Conservation (phyloP, 92 coral and sea anemone genomes). For the Nematostella vectensis region DNA sequence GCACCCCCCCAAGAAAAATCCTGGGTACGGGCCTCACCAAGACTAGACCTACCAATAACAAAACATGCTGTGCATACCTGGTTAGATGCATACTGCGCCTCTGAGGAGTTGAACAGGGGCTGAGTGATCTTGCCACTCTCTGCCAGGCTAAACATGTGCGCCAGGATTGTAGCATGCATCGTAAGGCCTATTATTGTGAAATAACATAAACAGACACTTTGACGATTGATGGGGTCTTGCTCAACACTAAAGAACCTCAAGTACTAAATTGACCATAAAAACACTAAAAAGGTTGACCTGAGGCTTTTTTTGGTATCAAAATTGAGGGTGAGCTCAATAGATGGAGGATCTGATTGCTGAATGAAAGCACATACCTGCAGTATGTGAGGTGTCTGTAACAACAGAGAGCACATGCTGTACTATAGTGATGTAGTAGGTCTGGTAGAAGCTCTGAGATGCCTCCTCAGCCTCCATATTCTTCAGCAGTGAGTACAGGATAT, state of each 20-base stretch:
- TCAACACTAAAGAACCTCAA: too few species aligned
- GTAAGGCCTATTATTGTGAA: constrained; percentile 75
- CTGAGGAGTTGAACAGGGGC: constrained; percentile 56
- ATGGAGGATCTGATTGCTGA: too few species aligned
- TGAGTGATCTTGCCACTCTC: constrained; percentile 76
- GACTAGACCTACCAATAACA: too few species aligned
- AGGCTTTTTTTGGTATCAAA: too few species aligned
- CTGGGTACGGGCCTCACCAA: too few species aligned
- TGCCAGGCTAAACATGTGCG: constrained; percentile 95
- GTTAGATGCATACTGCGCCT: constrained; percentile 60
- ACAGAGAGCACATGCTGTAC: constrained; percentile 91
- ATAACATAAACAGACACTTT: background rate
- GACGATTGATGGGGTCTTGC: too few species aligned
- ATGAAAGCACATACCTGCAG: constrained; percentile 57
- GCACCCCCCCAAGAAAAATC: too few species aligned
- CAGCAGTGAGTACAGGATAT: constrained; percentile 74
- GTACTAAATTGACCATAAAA: too few species aligned
- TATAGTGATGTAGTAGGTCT: constrained; percentile 84
- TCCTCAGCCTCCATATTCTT: constrained; percentile 87
- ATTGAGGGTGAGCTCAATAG: too few species aligned
- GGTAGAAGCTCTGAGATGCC: constrained; percentile 86
- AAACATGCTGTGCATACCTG: too few species aligned
- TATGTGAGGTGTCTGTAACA: constrained; percentile 93
- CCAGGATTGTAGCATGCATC: constrained; percentile 95
- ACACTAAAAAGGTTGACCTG: too few species aligned